Conservation (phyloP, 2,888 invertebrate genomes). For the Trileptium ribeirensis region DNA sequence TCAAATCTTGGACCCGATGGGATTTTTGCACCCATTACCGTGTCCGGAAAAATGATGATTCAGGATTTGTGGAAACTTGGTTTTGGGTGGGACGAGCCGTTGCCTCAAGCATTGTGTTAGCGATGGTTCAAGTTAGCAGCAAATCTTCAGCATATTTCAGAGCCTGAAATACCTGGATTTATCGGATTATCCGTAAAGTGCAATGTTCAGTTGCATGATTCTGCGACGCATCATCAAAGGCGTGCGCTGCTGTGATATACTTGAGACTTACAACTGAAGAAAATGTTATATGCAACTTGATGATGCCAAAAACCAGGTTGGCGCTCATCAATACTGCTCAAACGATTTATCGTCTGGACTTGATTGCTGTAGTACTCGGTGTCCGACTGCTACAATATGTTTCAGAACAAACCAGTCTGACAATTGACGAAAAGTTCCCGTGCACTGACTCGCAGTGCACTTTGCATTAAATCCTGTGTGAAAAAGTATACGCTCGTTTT, state of each 20-base stretch:
- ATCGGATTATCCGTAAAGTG: neutral
- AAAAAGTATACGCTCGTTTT: conserved; percentile 29
- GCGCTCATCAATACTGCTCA: neutral
- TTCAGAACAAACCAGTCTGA: conserved; percentile 30
- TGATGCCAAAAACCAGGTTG: neutral
- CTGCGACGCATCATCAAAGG: neutral
- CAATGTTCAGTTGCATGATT: neutral
- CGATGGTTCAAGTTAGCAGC: neutral
- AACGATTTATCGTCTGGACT: conserved; percentile 13
- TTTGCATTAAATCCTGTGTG: conserved; percentile 34
- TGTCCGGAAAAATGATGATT: neutral
- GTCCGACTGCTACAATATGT: conserved; percentile 28
- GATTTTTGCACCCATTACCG: neutral
- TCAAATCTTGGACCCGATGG: neutral
- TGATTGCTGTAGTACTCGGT: conserved; percentile 30
- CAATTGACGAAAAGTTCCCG: conserved; percentile 19
- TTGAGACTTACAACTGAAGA: neutral
- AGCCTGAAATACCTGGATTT: neutral
- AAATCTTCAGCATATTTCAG: neutral
- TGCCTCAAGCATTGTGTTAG: too few species aligned
- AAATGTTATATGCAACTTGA: neutral
- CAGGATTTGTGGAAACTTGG: neutral
- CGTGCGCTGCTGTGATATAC: neutral
- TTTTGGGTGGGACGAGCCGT: neutral
- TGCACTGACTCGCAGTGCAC: conserved; percentile 36